Conservation (phyloP, 1,140 invertebrate species). For the Caenorhabditis brenneri region DNA sequence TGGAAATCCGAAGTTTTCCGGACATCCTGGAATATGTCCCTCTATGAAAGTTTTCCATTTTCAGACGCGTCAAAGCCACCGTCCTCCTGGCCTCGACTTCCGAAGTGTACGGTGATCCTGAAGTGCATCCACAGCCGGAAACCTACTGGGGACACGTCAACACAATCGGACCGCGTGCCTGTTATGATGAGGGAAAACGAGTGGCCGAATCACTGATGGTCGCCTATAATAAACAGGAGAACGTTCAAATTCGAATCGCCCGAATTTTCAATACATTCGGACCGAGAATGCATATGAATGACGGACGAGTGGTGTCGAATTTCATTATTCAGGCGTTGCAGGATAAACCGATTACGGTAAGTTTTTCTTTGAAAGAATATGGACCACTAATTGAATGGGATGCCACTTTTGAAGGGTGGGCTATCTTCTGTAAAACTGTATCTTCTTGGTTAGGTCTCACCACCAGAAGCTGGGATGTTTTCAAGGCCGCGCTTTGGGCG, state of each 20-base stretch:
- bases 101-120: constrained; percentile 97
- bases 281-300: constrained; percentile 98
- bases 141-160: constrained; percentile 99
- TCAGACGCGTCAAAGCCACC: constrained; percentile 86
- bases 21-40: too few relatives aligned
- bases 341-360: constrained; percentile 89
- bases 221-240: constrained; percentile 90
- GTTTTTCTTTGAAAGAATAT: neutral
- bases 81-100: constrained; percentile 96
- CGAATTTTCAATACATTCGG: constrained; percentile 99
- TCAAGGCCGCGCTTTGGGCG: too few relatives aligned
- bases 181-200: constrained; percentile 98
- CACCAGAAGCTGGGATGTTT: too few relatives aligned
- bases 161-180: constrained; percentile 91
- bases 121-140: constrained; percentile 91
- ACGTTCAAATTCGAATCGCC: constrained; percentile 90
- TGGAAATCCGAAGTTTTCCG: too few relatives aligned
- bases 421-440: too few relatives aligned
- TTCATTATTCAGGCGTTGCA: constrained; percentile 95
- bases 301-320: constrained; percentile 97
- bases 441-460: too few relatives aligned
- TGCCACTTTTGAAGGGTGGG: neutral
- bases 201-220: constrained; percentile 95
- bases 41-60: neutral
- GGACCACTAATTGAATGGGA: constrained; percentile 34